Conservation (phyloP, 1,140 invertebrate species). For the Yoshiicerus persimilis region DNA sequence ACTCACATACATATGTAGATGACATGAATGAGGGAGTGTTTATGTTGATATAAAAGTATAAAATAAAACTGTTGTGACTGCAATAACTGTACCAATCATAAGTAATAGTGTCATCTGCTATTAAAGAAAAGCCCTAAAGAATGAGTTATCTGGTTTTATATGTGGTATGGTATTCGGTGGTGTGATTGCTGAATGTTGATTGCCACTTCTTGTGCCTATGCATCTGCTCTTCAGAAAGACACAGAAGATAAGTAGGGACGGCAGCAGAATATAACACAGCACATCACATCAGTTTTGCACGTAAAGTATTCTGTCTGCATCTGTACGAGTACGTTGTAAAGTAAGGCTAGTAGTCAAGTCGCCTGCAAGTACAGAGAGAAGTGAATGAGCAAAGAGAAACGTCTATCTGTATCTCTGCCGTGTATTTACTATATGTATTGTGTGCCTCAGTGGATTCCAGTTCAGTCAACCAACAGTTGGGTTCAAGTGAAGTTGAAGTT, state of each 20-base stretch:
- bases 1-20: neutral
- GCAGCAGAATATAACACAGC: neutral
- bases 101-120: neutral
- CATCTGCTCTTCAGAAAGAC: neutral
- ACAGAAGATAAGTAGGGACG: neutral
- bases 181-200: slow-evolving; percentile 14
- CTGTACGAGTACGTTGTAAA: neutral
- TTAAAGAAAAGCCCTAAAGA: neutral
- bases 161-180: neutral
- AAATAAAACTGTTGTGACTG: neutral
- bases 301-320: neutral
- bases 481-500: slow-evolving; percentile 14
- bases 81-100: neutral
- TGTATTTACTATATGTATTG: neutral
- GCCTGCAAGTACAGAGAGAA: neutral
- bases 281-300: neutral
- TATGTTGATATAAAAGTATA: neutral
- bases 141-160: neutral
- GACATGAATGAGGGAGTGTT: neutral
- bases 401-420: neutral
- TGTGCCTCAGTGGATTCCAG: neutral
- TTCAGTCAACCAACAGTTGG: slow-evolving; percentile 19
- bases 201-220: slow-evolving; percentile 1
- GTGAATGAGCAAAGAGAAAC: neutral
- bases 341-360: neutral